Percentiles rank a stretch among this genome's conserved stretches.
phyloP scores from a whole-genome alignment of 2,113 vertebrate genomes.

The Alethe diademata region DNA sequence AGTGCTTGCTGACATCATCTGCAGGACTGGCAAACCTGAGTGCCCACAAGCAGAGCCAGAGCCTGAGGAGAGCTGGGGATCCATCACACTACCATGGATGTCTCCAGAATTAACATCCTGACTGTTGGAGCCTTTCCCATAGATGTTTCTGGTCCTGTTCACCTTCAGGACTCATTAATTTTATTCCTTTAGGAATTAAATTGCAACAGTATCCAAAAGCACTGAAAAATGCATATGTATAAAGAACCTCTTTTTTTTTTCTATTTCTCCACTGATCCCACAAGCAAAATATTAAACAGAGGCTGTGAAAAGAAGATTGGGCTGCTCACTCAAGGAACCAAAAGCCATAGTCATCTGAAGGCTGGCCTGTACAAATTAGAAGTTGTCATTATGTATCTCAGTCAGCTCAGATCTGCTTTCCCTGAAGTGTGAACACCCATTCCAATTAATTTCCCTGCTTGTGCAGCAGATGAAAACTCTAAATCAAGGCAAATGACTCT shows the following conservation, averaged over 20 bases:
- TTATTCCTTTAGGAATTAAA: background rate
- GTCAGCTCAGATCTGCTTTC: background rate
- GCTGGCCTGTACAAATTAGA: background rate
- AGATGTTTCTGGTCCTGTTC: background rate
- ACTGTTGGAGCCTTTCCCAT: background rate
- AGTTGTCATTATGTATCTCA: background rate
- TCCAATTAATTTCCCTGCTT: background rate
- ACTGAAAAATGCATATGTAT: background rate
- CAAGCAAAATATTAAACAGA: background rate
- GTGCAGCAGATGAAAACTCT: background rate
- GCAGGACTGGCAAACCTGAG: background rate
- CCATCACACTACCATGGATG: background rate
- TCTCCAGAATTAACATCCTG: background rate
- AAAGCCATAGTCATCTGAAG: background rate
- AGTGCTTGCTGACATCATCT: background rate
- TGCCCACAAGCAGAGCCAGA: background rate
- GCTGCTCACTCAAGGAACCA: background rate
- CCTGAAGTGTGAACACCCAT: background rate
- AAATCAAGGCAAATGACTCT: slow-evolving; percentile 16
- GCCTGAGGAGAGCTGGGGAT: background rate
- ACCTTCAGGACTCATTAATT: background rate
- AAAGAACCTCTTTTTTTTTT: rapidly evolving
- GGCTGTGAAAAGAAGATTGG: background rate
- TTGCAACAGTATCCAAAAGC: background rate
- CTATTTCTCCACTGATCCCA: background rate